Base-by-base conservation (phyloP, 2,888 invertebrate species). In the Siphlonurus alternatus region DNA sequence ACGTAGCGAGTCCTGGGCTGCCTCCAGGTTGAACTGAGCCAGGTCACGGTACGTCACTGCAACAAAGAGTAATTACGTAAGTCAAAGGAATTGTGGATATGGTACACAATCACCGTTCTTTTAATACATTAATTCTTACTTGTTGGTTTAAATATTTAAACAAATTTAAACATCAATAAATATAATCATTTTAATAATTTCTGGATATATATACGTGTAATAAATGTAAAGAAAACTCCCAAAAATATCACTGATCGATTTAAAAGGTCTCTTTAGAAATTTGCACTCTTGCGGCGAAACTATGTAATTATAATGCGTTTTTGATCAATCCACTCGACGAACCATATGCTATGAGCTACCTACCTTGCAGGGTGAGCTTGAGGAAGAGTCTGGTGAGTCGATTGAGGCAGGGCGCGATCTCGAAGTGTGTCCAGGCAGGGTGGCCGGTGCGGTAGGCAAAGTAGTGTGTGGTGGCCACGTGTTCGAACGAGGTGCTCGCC, bases 1-100 rank as follows among this genome's bases (percentile, higher is more conserved):
- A 51, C 73, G 68, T 61, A 73, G 72, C 25, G 72, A 72, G 61
- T 73, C 73, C 67, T 71, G 68, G 25, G 71, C 72, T 20, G 69
- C 64, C 38, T 70, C 69, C 22, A 71, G 63, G 64, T 68, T 70
- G 66, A 69, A 69, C 63, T 67, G 68, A n/a, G 69, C 68, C 25
- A 71, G 64, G 53, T 70, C 67, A 51, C 67, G 65, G 62, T 70
- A 70, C 15, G 67, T 68, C 5, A 70, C 69, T 66, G 66, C 60
- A 64, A n/a, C n/a, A n/a, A 51, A 23, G n/a, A 23, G n/a, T 10
- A 15, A 53, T 2, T 18, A 20, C 22, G 7, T 20, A 56, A 61
- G n/a, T 61, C 18, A 1, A 23, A 61, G 18, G 15, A n/a, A n/a
- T n/a, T 53, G 53, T 1, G 19, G 19, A 53, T 19, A 53, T n/a